Conservation (phyloP, 2,113 vertebrate genomes). For the Solea solea region DNA sequence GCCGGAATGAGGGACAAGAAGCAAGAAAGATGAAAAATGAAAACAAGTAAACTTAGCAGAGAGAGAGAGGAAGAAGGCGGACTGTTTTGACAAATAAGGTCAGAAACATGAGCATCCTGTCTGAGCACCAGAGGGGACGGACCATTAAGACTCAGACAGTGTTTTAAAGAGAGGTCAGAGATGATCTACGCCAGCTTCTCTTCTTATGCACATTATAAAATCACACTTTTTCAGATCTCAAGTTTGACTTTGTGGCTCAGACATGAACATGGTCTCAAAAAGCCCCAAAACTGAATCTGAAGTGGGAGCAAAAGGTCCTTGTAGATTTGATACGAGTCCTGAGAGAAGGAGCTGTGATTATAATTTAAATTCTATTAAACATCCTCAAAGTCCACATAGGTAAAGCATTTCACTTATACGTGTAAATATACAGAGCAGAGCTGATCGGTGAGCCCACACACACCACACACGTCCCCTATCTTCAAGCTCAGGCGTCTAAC, state of each 20-base stretch:
- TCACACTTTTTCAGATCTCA: background rate
- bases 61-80: background rate
- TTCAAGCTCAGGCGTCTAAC: conserved; percentile 60
- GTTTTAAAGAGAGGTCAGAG: conserved; percentile 22
- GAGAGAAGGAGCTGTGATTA: conserved; percentile 26
- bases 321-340: conserved; percentile 28
- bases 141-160: conserved; percentile 21
- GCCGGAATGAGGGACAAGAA: conserved; percentile 16
- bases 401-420: conserved; percentile 10
- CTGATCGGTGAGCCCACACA: conserved; percentile 22
- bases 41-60: conserved; percentile 25
- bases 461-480: conserved; percentile 38
- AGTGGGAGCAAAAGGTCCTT: too few relatives aligned
- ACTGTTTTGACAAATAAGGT: conserved; percentile 22
- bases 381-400: conserved; percentile 3
- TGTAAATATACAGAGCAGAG: conserved; percentile 2
- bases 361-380: background rate
- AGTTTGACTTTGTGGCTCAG: conserved; percentile 1
- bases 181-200: conserved; percentile 27
- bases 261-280: too few relatives aligned
- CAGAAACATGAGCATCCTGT: background rate
- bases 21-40: background rate
- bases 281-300: too few relatives aligned
- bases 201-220: background rate
- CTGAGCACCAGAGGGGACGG: conserved; percentile 21